Base-by-base conservation (phyloP, 2,113 vertebrate genomes). In the Cavia porcellus region DNA sequence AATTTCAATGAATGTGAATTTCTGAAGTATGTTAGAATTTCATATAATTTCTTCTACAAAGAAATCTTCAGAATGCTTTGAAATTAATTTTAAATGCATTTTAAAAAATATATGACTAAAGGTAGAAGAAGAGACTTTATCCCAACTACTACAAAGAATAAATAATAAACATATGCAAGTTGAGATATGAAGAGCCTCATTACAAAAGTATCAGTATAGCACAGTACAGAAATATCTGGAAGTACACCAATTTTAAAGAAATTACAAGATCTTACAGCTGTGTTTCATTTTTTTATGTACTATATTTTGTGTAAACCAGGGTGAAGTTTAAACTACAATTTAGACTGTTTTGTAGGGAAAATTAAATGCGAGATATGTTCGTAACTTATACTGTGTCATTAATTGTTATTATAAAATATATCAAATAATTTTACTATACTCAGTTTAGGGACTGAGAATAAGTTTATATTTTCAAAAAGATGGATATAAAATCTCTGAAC, bases 21-120 rank as follows among this genome's bases (percentile, higher is more conserved):
- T 91, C 12, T 89, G n/a, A 95, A 77, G 32, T 64, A 85, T 83
- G 35, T 55, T 89, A 42, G 19, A 83, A 62, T 74, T 95, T 92
- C 42, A 62, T 7, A 22, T 2, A 61, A 89, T 91, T 86, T 3
- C 15, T 72, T 92, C 24, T 35, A 81, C 28, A 38, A 77, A 82
- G 13, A 92, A 95, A 83, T 61, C 59, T 12, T 89, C 24, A 72
- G 24, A 45, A 32, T 25, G 89, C 6, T 2, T 77, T 0, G 38
- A 86, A 83, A 84, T 50, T 79, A 20, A 52, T 80, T 22, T 79
- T 89, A 89, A 90, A 86, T 2, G 5, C 30, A 38, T 10, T 68
- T 45, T 57, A 28, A 59, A 28, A 75, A 89, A 61, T 81, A 0
- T 70, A 2, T 79, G 80, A 28, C 19, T 35, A n/a, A 85, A 32